Evolutionary conservation across 1,140 invertebrate genomes (phyloP), one percentile per base, ranked within the genome.

Genomic region (Pseudomyrmex sp.): DNA sequence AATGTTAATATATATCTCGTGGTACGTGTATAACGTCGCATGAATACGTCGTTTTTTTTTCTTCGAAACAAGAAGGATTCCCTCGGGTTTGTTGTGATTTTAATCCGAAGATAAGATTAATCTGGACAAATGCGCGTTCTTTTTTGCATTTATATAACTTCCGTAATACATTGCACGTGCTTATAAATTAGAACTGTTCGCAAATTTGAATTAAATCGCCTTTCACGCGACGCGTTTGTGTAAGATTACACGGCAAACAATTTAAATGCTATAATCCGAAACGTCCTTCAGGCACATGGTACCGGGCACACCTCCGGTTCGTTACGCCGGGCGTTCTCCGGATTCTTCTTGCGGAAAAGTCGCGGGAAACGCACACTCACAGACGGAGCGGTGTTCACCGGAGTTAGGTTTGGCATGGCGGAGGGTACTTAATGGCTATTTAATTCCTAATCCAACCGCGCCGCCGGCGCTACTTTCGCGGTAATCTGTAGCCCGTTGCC

Each of bases 341-440:
- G 73, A 48, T 65, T 59, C 76, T 72, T 69, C 82, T 65, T 76
- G 69, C 4, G 9, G 59, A 75, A 82, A 80, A 80, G 83, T 87
- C 52, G 68, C 63, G 62, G 23, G 79, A 50, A 50, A 48, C 73
- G 85, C 44, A 58, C 54, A 48, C 20, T 59, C 56, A 23, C 44
- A 8, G 20, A 20, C 58, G 23, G 18, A 13, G 18, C 20, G 52
- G 15, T 8, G 15, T 13, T 52, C 61, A 52, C 52, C 63, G 65
- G 35, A 46, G 52, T 63, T 70, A 70, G 85, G 69, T 87, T 63
- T 73, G 72, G 70, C 62, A 63, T 70, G 63, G 66, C 56, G 68
- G 66, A 70, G 80, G 84, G 88, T 89, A 89, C 84, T 89, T 89
- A 89, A 89, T 89, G 88, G 88, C 88, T 89, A 89, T 89, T 89